phyloP scores from a whole-genome alignment of 2,888 invertebrate genomes.

The Leptothorax acervorum region DNA sequence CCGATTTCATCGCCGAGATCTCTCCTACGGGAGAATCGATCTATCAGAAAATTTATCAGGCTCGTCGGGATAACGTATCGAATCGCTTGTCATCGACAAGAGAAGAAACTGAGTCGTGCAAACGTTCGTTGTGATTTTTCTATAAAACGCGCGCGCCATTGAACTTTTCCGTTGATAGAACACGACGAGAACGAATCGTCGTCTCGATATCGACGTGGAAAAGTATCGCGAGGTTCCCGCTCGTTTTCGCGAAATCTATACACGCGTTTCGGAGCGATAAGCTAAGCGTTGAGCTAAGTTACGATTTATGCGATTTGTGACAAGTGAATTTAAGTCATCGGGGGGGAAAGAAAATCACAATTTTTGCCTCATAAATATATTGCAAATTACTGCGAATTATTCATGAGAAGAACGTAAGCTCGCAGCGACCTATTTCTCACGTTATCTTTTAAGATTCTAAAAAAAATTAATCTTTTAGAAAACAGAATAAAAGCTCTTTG shows the following conservation, averaged over 20 bases:
- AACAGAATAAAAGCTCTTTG: neutral
- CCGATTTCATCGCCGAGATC: slow-evolving; percentile 3
- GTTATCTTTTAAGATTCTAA: neutral
- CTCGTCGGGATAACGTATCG: slow-evolving; percentile 9
- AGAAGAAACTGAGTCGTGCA: slow-evolving; percentile 10
- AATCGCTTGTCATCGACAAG: neutral
- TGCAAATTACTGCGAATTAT: slow-evolving; percentile 18
- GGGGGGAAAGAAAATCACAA: neutral
- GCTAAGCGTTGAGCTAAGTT: neutral
- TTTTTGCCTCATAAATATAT: slow-evolving; percentile 17
- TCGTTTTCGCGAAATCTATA: neutral
- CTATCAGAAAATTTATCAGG: slow-evolving; percentile 25
- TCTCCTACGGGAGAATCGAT: neutral
- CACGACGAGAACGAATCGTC: slow-evolving; percentile 24
- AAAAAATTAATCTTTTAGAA: slow-evolving; percentile 14
- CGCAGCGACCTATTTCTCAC: neutral
- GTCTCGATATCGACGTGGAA: slow-evolving; percentile 44
- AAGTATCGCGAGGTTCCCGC: neutral
- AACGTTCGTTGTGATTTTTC: neutral
- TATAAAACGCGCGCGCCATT: neutral
- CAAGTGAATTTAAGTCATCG: neutral
- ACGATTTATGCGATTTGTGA: neutral
- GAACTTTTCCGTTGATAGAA: slow-evolving; percentile 45
- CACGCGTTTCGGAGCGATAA: neutral
- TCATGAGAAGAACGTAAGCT: neutral